Base-by-base conservation (phyloP, 2,797 vertebrate species). In the Botia kubotai region DNA sequence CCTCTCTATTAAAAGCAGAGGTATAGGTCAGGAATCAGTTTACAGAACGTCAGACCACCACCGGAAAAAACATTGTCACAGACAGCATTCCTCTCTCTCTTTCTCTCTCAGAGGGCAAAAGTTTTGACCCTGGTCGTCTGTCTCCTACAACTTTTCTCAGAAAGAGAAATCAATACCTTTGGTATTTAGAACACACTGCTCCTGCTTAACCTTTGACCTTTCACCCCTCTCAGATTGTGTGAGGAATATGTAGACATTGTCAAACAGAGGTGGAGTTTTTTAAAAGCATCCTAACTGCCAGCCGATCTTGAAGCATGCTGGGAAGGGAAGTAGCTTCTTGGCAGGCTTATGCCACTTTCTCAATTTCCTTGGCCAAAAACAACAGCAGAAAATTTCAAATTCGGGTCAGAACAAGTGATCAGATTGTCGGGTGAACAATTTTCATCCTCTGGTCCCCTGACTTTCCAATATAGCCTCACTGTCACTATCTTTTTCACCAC, bases 121-220 rank as follows among this genome's bases (percentile, higher is more conserved):
- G 76, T 2, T 84, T 77, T 89, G 84, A 89, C 87, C 88, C 39
- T 66, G 76, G 26, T 26, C 60, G 81, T 77, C 71, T 36, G 55
- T 73, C 46, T 71, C 75, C 14, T 83, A 6, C 66, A 82, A 67
- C 68, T 71, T 58, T 68, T 39, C 10, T 58, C 69, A 84, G 19
- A 75, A 78, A 72, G 26, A 80, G 85, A 88, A 92, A 91, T 92
- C 91, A 91, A 92, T 93, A 89, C 57, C 75, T 75, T 86, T 74
- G 90, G 89, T 58, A 91, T 91, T 89, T 87, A 85, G 86, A 81
- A 87, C 90, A 82, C 80, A 84, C 82, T 70, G 75, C 72, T 73
- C 78, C 77, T 75, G 86, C 60, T 86, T 84, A 90, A 89, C 89
- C 88, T 77, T 36, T 75, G 87, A 91, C 90, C 83, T 83, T 79